Evolutionary conservation across 2,888 invertebrate species (phyloP), one percentile per base, ranked within the genome.

Genomic region (Perizoma affinitatum): DNA sequence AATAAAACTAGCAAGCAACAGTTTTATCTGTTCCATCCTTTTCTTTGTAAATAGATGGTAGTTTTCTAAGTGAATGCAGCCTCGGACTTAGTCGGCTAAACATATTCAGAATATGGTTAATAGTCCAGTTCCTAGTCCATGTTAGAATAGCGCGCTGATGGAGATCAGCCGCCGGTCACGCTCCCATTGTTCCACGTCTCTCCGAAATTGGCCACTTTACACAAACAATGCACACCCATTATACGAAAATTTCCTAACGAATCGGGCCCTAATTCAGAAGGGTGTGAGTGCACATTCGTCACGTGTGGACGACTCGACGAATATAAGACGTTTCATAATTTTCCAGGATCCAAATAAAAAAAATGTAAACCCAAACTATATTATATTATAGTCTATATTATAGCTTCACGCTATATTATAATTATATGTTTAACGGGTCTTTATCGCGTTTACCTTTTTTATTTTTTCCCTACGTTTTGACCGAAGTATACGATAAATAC

Each of bases 151-250:
- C 70, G 66, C 59, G 72, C 74, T 75, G 87, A 88, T 88, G 82
- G 77, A 82, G 82, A 87, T 88, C 88, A 79, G 76, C 73, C 73
- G 68, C 73, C 73, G 80, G 86, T 87, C 88, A 88, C 87, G 88
- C 82, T 83, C 82, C 83, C 80, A 88, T 89, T 89, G 89, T 88
- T 83, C 76, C 65, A 72, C 66, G 75, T 71, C 75, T 73, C 72
- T 72, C 80, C 83, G 70, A 86, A 87, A 83, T 84, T 85, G 83
- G 79, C 69, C 75, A 75, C 77, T 78, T 71, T 78, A 75, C 69
- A 73, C 80, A 78, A 78, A 84, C 79, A 81, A 81, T 75, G 72
- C 72, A 69, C 72, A 66, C 65, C 70, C 72, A 74, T 65, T 65
- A 66, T 54, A 55, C 47, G 43, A 50, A 65, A 58, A 63, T 66